These are phyloP conservation scores for Phalanger gymnotis DNA, from an alignment of 2,797 vertebrate genomes.

Conservation along the genomic window DNA sequence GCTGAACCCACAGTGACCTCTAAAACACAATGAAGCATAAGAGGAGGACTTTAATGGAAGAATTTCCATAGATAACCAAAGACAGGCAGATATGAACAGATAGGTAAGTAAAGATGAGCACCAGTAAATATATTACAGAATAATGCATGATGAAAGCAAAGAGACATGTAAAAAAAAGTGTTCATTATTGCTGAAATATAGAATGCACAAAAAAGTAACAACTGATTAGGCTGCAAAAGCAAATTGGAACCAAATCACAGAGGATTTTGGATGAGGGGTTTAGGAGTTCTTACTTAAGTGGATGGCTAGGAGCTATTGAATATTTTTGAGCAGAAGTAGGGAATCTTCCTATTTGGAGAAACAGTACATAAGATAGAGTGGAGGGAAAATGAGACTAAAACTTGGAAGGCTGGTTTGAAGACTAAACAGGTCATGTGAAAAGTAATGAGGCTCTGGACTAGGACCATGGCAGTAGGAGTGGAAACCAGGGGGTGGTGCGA, in stretches of 20 bases:
- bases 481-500: not conserved
- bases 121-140: no score
- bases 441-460: not conserved
- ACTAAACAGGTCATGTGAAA: not conserved
- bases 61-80: no score
- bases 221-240: not conserved
- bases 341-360: not conserved
- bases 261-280: not conserved
- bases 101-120: no score
- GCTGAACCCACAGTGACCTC: no score
- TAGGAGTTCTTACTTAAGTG: not conserved
- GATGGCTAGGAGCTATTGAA: not conserved
- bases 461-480: not conserved
- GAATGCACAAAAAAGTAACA: not conserved
- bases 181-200: not conserved
- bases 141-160: no score
- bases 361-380: not conserved
- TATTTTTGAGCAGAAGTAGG: not conserved
- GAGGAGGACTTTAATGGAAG: no score
- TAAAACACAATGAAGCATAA: no score
- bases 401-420: not conserved
- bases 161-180: not conserved
- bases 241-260: not conserved
- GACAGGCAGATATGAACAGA: no score
- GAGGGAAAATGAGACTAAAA: not conserved